phyloP scores from a whole-genome alignment of 2,797 vertebrate species.

The Mallotus villosus region DNA sequence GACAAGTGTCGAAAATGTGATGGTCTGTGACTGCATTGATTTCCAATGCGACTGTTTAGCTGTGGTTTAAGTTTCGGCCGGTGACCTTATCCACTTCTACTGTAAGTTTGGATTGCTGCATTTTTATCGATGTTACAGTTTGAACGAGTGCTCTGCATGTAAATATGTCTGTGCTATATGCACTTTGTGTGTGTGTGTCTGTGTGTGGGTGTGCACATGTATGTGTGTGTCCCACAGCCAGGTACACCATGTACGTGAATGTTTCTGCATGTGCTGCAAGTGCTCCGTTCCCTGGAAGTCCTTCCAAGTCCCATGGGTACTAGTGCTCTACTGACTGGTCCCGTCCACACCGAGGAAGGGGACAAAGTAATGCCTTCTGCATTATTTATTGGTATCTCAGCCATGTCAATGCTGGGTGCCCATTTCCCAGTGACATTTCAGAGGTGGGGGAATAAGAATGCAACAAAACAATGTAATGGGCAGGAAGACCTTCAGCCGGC shows the following conservation, averaged over 20 bases:
- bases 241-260: neutral
- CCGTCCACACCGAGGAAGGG: slow-evolving; percentile 34
- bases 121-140: neutral
- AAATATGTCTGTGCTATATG: neutral
- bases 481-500: slow-evolving; percentile 63
- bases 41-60: neutral
- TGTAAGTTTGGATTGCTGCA: neutral
- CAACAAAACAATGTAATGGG: slow-evolving; percentile 64
- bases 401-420: slow-evolving; percentile 62
- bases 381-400: slow-evolving; percentile 73
- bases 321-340: slow-evolving; percentile 32
- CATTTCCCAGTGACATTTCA: slow-evolving; percentile 72
- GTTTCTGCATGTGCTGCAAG: slow-evolving; percentile 29
- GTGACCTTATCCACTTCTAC: neutral
- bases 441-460: slow-evolving; percentile 51
- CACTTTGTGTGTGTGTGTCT: neutral
- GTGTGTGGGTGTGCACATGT: slow-evolving; percentile 15
- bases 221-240: neutral
- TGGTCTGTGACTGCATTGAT: neutral
- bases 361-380: slow-evolving; percentile 51
- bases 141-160: neutral
- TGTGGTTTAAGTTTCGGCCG: neutral
- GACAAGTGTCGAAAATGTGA: neutral
- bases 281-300: neutral
- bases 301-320: slow-evolving; percentile 20